Conservation (phyloP, 2,113 vertebrate genomes). For the Boleophthalmus pectinirostris region DNA sequence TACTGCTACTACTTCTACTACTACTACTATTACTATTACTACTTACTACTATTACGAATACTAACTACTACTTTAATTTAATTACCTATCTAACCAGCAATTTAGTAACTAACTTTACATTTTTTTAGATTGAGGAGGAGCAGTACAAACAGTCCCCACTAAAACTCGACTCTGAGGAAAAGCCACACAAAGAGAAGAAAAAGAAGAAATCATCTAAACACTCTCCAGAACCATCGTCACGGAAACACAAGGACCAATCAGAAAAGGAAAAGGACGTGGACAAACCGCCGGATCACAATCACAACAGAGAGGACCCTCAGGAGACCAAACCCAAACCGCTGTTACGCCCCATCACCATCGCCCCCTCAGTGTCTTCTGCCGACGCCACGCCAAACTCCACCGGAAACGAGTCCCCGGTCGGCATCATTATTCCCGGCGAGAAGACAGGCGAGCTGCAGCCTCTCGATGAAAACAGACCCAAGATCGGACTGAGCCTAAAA, state of each 20-base stretch:
- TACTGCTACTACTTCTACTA: no score
- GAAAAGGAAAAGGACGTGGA: slow-evolving; percentile 88
- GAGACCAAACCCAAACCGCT: slow-evolving; percentile 92
- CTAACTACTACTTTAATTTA: no score
- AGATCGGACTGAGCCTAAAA: slow-evolving; percentile 97
- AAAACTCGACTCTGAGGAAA: slow-evolving; percentile 88
- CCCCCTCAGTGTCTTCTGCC: slow-evolving; percentile 96
- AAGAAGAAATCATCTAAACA: slow-evolving; percentile 72
- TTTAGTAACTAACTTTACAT: not conserved
- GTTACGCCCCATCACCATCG: slow-evolving; percentile 91
- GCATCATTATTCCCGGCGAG: slow-evolving; percentile 98
- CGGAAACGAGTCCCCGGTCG: slow-evolving; percentile 92
- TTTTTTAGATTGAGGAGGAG: slow-evolving; percentile 93
- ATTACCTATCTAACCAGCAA: no score
- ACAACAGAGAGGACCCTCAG: slow-evolving; percentile 85
- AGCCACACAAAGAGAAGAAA: slow-evolving; percentile 73
- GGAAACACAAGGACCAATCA: slow-evolving; percentile 72
- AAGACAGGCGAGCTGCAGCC: slow-evolving; percentile 91
- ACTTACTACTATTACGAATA: no score
- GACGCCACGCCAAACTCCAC: slow-evolving; percentile 95
- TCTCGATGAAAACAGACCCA: slow-evolving; percentile 91
- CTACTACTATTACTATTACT: no score
- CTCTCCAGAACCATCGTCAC: slow-evolving; percentile 65
- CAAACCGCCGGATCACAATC: slow-evolving; percentile 86
- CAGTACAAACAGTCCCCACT: slow-evolving; percentile 91